phyloP scores from a whole-genome alignment of 2,797 vertebrate species.

The Holocentrus rufus region DNA sequence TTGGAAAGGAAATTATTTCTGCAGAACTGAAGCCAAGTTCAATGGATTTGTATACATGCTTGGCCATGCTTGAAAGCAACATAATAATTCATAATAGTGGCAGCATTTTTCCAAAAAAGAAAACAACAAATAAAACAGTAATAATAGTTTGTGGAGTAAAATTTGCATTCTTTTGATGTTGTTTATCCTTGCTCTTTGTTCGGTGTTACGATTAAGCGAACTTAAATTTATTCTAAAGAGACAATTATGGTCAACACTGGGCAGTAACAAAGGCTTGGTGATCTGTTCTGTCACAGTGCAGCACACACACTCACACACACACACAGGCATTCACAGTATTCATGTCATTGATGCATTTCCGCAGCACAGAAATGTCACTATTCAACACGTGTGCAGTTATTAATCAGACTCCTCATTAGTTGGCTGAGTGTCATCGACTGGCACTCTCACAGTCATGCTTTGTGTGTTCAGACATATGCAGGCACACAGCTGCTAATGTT shows the following conservation, averaged over 20 bases:
- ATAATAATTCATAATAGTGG: constrained; percentile 41
- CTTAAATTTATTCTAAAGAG: constrained; percentile 41
- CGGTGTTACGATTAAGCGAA: constrained; percentile 32
- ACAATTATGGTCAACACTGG: not conserved
- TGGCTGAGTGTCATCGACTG: too few relatives aligned
- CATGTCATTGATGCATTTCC: too few relatives aligned
- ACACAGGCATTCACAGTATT: not conserved
- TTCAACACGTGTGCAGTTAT: too few relatives aligned
- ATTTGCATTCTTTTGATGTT: constrained; percentile 58
- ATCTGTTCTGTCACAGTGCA: not conserved
- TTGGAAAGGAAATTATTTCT: constrained; percentile 53
- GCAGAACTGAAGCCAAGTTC: constrained; percentile 27
- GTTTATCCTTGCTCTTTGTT: constrained; percentile 42
- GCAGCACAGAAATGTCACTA: too few relatives aligned
- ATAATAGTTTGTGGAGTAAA: constrained; percentile 26
- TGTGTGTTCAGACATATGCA: too few relatives aligned
- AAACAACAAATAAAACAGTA: constrained; percentile 45
- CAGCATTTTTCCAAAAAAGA: constrained; percentile 51
- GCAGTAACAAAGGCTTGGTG: constrained; percentile 23
- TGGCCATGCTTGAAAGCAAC: constrained; percentile 46
- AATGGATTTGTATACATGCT: constrained; percentile 35
- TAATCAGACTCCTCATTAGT: too few relatives aligned
- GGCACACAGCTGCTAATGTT: too few relatives aligned
- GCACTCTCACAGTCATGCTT: too few relatives aligned
- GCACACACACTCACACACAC: constrained; percentile 12